A percentile compares a stretch with the other conserved stretches of the same genome.
Evolutionary conservation across 2,797 vertebrate genomes (phyloP).

Genomic region (Otus scops): DNA sequence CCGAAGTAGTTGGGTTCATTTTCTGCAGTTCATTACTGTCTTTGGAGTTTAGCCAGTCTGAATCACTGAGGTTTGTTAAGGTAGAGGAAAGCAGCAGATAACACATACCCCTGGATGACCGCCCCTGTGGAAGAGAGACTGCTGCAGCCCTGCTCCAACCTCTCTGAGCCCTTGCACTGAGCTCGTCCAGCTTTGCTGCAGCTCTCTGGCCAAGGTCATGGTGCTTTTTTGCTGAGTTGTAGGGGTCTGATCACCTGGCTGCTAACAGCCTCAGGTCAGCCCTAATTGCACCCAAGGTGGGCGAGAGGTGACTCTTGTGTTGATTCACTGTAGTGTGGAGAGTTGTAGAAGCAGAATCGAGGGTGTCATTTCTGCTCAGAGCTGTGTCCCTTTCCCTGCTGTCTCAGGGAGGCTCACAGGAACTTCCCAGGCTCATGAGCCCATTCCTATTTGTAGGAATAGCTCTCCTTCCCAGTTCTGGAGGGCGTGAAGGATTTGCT

Average conservation of each 20-base stretch:
- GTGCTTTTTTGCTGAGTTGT: neutral
- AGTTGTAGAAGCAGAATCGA: neutral
- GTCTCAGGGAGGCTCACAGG: neutral
- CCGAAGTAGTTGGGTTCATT: neutral
- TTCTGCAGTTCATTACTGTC: neutral
- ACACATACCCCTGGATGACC: accelerated
- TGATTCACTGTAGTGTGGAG: neutral
- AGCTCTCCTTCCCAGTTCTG: neutral
- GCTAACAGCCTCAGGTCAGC: neutral
- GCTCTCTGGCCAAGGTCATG: neutral
- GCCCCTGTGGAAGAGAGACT: neutral
- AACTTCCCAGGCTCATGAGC: neutral
- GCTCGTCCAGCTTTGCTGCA: neutral
- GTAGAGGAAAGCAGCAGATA: neutral
- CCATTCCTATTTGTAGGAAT: neutral
- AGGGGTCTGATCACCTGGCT: neutral
- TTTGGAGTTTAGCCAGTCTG: neutral
- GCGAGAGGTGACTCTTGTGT: neutral
- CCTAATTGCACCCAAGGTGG: neutral
- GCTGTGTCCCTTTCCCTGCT: neutral
- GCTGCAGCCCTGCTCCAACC: neutral
- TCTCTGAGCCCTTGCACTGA: accelerated
- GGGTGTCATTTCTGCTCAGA: neutral
- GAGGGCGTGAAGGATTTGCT: neutral
- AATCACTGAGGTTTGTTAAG: accelerated